Evolutionary conservation across 2,888 invertebrate genomes (phyloP).

Genomic region (Tetragnatha montana): DNA sequence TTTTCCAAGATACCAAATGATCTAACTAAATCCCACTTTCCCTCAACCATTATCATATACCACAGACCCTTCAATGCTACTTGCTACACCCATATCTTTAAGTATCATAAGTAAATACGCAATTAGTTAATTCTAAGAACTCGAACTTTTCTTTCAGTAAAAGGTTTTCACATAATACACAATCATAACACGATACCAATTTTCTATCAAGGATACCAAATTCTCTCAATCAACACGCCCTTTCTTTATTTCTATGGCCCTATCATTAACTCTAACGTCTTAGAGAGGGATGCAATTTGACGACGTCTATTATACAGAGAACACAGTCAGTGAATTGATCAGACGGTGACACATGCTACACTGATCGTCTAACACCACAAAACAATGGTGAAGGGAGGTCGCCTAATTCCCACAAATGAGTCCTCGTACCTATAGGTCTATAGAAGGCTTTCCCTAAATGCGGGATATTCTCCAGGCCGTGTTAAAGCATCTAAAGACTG

Average conservation of each 20-base stretch:
- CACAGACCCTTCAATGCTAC: too few relatives aligned
- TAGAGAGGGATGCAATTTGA: not conserved
- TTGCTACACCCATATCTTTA: too few relatives aligned
- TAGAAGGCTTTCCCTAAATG: not conserved
- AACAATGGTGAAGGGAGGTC: not conserved
- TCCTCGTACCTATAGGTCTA: not conserved
- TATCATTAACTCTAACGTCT: not conserved
- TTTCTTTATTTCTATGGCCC: not conserved
- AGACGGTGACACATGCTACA: not conserved
- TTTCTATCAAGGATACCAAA: too few relatives aligned
- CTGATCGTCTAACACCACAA: not conserved
- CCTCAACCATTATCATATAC: too few relatives aligned
- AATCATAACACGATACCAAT: too few relatives aligned
- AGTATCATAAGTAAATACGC: too few relatives aligned
- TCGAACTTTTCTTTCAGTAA: too few relatives aligned
- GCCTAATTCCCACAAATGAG: not conserved
- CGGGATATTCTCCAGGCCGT: not conserved
- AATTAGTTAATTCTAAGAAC: too few relatives aligned
- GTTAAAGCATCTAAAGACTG: not conserved
- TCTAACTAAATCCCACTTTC: too few relatives aligned
- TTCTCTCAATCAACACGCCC: too few relatives aligned
- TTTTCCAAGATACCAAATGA: too few relatives aligned
- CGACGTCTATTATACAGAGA: not conserved
- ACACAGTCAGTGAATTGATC: not conserved
- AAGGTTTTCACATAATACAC: too few relatives aligned